A percentile compares a stretch with the other conserved stretches of the same genome.
Conservation (phyloP, 2,888 invertebrate genomes). For the Agonopterix alstromeriana region DNA sequence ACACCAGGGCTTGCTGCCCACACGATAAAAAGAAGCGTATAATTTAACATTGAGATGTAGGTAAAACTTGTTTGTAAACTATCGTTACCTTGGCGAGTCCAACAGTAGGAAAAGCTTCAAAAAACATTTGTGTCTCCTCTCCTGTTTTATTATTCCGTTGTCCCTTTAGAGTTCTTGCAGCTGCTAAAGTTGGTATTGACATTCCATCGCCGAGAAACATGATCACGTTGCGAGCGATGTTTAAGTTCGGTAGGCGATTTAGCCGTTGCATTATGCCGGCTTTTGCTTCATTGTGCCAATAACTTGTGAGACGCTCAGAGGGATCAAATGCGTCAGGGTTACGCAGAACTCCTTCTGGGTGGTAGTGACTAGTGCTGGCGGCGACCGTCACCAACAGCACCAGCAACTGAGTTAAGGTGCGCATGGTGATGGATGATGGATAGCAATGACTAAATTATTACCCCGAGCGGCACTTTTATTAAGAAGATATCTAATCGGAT, state of each 20-base stretch:
- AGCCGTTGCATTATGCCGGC: slow-evolving; percentile 48
- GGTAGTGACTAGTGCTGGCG: slow-evolving; percentile 11
- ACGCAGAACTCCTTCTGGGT: background rate
- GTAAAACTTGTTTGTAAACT: background rate
- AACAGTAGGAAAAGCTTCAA: slow-evolving; percentile 79
- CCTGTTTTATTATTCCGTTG: slow-evolving; percentile 73
- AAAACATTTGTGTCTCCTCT: slow-evolving; percentile 77
- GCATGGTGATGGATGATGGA: background rate
- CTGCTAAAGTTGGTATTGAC: slow-evolving; percentile 82
- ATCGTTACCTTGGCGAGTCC: slow-evolving; percentile 79
- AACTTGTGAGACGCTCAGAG: slow-evolving; percentile 30
- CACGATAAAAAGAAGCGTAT: too few species aligned
- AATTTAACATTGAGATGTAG: background rate
- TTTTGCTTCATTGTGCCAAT: slow-evolving; percentile 66
- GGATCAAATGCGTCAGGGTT: background rate
- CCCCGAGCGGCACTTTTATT: background rate
- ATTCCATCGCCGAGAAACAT: slow-evolving; percentile 87
- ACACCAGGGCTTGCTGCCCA: too few species aligned
- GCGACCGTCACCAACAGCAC: slow-evolving; percentile 1
- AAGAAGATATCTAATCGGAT: slow-evolving; percentile 2
- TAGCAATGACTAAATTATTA: background rate
- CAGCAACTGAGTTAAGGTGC: background rate
- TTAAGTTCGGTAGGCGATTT: slow-evolving; percentile 26
- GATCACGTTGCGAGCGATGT: slow-evolving; percentile 73
- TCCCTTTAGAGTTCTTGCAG: slow-evolving; percentile 79